A percentile compares a stretch with the other conserved stretches of the same genome.
Evolutionary conservation across 2,797 vertebrate species (phyloP).

Genomic region (Tadarida brasiliensis): DNA sequence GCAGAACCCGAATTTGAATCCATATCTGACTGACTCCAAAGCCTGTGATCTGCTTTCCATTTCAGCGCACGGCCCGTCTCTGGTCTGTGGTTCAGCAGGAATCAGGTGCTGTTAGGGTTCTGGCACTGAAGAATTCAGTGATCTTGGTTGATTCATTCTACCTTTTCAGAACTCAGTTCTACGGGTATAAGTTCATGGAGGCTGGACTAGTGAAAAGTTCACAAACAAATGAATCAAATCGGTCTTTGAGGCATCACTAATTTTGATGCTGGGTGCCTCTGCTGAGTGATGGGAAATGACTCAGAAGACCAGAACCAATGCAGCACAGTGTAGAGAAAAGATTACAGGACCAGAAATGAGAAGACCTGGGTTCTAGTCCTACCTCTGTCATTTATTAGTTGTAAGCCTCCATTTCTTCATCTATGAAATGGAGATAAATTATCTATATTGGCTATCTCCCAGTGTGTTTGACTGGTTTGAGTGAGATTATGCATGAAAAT

Average conservation of each 20-base stretch:
- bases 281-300: neutral
- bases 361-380: neutral
- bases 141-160: neutral
- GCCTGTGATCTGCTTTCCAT: neutral
- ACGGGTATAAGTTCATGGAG: neutral
- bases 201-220: neutral
- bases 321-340: neutral
- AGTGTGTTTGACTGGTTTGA: neutral
- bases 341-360: neutral
- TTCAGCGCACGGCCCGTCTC: neutral
- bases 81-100: neutral
- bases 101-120: neutral
- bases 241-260: neutral
- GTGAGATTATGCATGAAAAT: conserved; percentile 27
- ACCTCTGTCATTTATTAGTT: neutral
- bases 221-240: neutral
- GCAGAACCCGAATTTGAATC: neutral
- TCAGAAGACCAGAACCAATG: neutral
- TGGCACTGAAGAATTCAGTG: neutral
- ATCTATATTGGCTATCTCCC: neutral
- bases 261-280: neutral
- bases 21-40: neutral
- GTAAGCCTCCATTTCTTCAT: neutral
- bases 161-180: neutral
- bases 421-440: neutral